Evolutionary conservation across 53 echinoderm and acorn worm genomes (phyloP).

Genomic region (Hippasteria phrygiana): DNA sequence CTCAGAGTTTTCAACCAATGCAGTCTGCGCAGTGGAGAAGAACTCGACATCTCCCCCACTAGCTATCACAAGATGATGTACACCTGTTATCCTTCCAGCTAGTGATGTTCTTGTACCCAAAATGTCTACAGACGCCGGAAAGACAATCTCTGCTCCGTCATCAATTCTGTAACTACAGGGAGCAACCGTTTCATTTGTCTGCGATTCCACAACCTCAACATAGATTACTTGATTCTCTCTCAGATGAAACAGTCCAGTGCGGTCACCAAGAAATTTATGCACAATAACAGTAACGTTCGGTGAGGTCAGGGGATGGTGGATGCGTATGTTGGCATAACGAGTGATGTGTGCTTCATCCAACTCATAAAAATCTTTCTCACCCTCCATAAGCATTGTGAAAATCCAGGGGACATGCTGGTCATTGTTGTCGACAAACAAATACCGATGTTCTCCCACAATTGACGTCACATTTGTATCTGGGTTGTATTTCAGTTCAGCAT

Average conservation of each 20-base stretch:
- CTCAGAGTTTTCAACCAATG: constrained; percentile 80
- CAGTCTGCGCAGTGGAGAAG: constrained; percentile 87
- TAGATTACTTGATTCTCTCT: constrained; percentile 78
- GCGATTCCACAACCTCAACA: constrained; percentile 90
- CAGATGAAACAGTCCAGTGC: constrained; percentile 82
- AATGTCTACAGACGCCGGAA: constrained; percentile 82
- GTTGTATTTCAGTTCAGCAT: constrained; percentile 87
- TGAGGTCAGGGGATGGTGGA: constrained; percentile 75
- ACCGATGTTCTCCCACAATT: constrained; percentile 78
- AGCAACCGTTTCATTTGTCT: constrained; percentile 86
- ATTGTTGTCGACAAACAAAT: constrained; percentile 82
- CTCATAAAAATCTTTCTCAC: constrained; percentile 78
- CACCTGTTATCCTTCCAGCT: constrained; percentile 84
- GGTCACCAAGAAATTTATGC: constrained; percentile 86
- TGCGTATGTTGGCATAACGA: constrained; percentile 84
- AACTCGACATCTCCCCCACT: constrained; percentile 79
- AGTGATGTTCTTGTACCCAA: constrained; percentile 76
- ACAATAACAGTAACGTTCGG: constrained; percentile 87
- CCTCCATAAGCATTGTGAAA: constrained; percentile 91
- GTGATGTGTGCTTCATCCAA: constrained; percentile 90
- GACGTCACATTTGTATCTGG: constrained; percentile 74
- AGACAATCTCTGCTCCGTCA: constrained; percentile 88
- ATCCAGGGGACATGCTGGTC: constrained; percentile 84
- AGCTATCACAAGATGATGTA: constrained; percentile 82
- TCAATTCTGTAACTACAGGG: constrained; percentile 88